phyloP scores from a whole-genome alignment of 2,888 invertebrate genomes.

The Andricus quercusramuli region DNA sequence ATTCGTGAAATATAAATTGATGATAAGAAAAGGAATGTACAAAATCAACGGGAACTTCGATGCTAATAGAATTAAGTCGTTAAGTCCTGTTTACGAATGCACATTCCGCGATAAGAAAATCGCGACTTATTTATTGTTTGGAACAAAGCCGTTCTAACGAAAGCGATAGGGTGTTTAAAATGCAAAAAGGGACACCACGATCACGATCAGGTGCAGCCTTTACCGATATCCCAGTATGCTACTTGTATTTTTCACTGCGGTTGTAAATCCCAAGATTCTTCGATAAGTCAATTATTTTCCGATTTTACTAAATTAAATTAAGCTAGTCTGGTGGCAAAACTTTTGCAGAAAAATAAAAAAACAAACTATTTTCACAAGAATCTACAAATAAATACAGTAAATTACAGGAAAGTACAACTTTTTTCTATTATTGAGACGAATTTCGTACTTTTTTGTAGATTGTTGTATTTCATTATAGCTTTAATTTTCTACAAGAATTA shows the following conservation, averaged over 20 bases:
- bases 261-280: background rate
- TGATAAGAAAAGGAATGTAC: constrained; percentile 18
- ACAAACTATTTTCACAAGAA: too few relatives aligned
- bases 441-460: too few relatives aligned
- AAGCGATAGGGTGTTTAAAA: constrained; percentile 15
- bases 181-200: background rate
- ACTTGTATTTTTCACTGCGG: background rate
- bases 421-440: too few relatives aligned
- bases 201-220: background rate
- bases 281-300: background rate
- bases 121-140: constrained; percentile 23
- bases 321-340: too few relatives aligned
- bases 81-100: constrained; percentile 8
- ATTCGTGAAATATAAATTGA: constrained; percentile 15
- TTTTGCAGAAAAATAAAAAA: too few relatives aligned
- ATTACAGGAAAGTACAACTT: too few relatives aligned
- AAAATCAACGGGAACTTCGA: constrained; percentile 21
- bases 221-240: background rate
- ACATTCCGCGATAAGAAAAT: constrained; percentile 28
- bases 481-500: too few relatives aligned
- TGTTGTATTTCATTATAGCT: too few relatives aligned
- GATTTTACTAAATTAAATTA: background rate
- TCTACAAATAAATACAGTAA: too few relatives aligned
- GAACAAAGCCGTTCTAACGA: constrained; percentile 11
- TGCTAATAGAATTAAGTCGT: constrained; percentile 7